A percentile compares a stretch with the other conserved stretches of the same genome.
Evolutionary conservation across 2,113 vertebrate species (phyloP).

Genomic region (Okapia johnstoni): DNA sequence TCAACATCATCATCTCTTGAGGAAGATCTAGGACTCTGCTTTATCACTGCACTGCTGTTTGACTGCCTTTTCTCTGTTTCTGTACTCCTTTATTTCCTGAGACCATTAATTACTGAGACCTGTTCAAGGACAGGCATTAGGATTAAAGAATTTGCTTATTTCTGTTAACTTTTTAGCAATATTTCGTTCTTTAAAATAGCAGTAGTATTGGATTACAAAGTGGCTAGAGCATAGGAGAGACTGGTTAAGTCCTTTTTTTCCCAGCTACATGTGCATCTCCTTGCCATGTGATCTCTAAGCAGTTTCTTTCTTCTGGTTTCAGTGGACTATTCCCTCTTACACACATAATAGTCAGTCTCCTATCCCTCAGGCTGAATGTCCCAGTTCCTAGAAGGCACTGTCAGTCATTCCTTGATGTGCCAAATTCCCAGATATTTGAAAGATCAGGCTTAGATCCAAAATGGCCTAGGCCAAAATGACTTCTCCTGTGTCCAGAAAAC

Average conservation of each 20-base stretch:
- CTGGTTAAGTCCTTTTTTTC: background rate
- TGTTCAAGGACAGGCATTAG: background rate
- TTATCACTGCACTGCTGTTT: background rate
- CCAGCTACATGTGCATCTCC: background rate
- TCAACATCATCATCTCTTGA: background rate
- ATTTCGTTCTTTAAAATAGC: background rate
- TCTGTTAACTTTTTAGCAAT: background rate
- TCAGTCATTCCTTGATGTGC: background rate
- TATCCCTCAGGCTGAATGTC: background rate
- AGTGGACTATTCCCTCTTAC: background rate
- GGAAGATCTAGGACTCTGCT: background rate
- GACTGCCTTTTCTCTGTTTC: background rate
- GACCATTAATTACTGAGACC: background rate
- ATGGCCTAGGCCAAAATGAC: background rate
- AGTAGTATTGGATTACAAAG: background rate
- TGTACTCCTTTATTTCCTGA: background rate
- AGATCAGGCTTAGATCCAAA: background rate
- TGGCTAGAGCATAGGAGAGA: background rate
- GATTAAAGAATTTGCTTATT: background rate
- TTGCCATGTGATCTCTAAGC: background rate
- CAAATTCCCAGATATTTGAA: background rate
- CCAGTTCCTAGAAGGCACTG: background rate
- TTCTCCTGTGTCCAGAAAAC: background rate
- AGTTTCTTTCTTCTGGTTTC: background rate
- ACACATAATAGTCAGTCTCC: background rate